phyloP scores from a whole-genome alignment of 53 echinoderm and acorn worm genomes.

The Patiria pectinifera region DNA sequence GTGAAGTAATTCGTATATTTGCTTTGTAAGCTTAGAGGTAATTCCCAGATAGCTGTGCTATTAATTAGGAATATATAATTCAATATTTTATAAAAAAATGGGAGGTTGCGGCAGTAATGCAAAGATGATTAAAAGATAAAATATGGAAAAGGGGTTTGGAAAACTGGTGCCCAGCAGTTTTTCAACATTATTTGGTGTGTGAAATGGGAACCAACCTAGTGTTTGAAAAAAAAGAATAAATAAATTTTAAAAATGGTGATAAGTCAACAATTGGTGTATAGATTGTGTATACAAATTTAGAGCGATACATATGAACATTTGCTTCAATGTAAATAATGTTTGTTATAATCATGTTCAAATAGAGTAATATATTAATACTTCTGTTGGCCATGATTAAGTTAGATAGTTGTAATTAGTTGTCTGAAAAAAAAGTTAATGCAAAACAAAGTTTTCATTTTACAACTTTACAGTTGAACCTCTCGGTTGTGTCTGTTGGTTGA shows the following conservation, averaged over 20 bases:
- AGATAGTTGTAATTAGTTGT: not conserved
- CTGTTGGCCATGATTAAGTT: conserved; percentile 10
- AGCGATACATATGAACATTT: conserved; percentile 1
- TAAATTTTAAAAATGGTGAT: not conserved
- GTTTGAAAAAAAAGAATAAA: not conserved
- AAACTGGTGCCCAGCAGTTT: conserved; percentile 29
- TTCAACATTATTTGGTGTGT: conserved; percentile 10
- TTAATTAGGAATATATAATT: not conserved
- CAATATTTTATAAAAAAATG: not conserved
- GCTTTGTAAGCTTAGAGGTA: not conserved
- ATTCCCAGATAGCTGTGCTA: not conserved
- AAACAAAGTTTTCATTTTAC: not conserved
- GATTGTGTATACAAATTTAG: conserved; percentile 29
- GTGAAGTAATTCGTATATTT: not conserved
- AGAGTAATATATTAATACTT: conserved; percentile 56
- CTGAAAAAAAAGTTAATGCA: not conserved
- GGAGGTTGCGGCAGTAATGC: not conserved
- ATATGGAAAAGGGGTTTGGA: not conserved
- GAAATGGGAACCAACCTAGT: conserved; percentile 15
- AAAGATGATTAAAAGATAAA: not conserved
- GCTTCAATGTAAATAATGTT: conserved; percentile 50
- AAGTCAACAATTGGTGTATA: not conserved
- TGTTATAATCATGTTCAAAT: conserved; percentile 31
- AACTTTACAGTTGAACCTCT: not conserved
- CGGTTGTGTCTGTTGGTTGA: not conserved